phyloP scores from a whole-genome alignment of 2,797 vertebrate species.

The Silurus aristotelis region DNA sequence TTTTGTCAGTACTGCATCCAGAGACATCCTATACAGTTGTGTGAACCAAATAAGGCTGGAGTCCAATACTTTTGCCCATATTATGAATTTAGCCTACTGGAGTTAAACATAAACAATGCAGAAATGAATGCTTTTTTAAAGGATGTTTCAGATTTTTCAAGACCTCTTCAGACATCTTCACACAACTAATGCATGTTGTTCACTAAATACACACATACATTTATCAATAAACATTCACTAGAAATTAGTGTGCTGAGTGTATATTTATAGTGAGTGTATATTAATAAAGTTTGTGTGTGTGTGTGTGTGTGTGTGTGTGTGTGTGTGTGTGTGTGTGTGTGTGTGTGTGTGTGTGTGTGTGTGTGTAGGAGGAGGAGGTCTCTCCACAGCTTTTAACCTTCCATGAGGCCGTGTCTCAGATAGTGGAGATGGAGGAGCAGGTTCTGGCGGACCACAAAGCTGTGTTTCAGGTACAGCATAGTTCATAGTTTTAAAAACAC shows the following conservation, averaged over 20 bases:
- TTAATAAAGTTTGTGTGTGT: background rate
- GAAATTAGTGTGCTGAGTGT: too few species aligned
- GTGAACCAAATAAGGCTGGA: too few species aligned
- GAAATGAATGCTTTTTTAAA: too few species aligned
- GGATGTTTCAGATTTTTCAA: background rate
- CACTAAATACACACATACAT: background rate
- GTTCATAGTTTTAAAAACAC: background rate
- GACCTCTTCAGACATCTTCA: background rate
- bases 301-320: background rate
- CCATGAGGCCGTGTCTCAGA: conserved; percentile 94
- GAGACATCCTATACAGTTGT: too few species aligned
- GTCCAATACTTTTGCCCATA: too few species aligned
- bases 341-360: too few species aligned
- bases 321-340: conserved; percentile 4
- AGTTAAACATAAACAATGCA: too few species aligned
- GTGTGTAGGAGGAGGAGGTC: conserved; percentile 87
- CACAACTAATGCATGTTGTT: background rate
- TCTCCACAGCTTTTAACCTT: conserved; percentile 96
- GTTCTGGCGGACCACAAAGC: conserved; percentile 94
- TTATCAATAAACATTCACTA: too few species aligned
- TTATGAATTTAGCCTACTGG: too few species aligned
- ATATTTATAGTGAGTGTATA: background rate
- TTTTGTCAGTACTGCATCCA: too few species aligned
- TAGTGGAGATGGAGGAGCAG: conserved; percentile 99
- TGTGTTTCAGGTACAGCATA: conserved; percentile 87